Percentiles rank a stretch among this genome's conserved stretches.
These are phyloP conservation scores for Alloplasta piceator DNA, from an alignment of 2,888 invertebrate species.

Conservation along the genomic window DNA sequence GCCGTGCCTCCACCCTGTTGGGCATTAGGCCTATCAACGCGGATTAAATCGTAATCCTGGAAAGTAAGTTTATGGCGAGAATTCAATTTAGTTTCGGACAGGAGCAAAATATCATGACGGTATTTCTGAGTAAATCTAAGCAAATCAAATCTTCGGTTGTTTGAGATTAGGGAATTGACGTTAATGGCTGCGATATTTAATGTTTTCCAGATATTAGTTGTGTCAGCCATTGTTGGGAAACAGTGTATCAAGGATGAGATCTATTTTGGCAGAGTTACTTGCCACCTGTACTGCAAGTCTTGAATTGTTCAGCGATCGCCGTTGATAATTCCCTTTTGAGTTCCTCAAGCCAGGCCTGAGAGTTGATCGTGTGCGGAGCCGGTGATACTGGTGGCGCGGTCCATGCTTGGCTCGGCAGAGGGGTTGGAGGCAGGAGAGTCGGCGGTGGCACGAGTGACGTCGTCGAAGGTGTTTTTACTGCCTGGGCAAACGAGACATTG, in stretches of 20 bases:
- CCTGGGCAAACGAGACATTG: slow-evolving; percentile 6
- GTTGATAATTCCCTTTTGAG: too few species aligned
- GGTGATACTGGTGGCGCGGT: too few species aligned
- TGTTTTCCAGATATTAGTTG: background rate
- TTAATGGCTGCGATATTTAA: slow-evolving; percentile 6
- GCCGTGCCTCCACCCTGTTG: slow-evolving; percentile 65
- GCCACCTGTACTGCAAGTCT: too few species aligned
- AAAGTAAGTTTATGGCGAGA: slow-evolving; percentile 53
- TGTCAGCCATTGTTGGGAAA: background rate
- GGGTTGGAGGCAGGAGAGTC: too few species aligned
- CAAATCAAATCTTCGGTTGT: slow-evolving; percentile 2
- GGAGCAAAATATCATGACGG: slow-evolving; percentile 5
- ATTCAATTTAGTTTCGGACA: slow-evolving; percentile 30
- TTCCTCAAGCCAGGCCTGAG: too few species aligned
- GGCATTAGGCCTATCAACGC: slow-evolving; percentile 50
- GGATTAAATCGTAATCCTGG: slow-evolving; percentile 50
- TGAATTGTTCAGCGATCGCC: background rate
- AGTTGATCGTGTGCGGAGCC: too few species aligned
- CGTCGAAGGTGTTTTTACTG: background rate
- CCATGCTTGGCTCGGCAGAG: too few species aligned
- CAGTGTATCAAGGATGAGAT: background rate
- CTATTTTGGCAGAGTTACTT: slow-evolving; percentile 1
- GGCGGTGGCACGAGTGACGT: too few species aligned
- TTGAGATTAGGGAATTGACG: background rate
- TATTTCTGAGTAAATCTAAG: background rate